phyloP scores from a whole-genome alignment of 2,888 invertebrate species.

The Stenurella melanura region DNA sequence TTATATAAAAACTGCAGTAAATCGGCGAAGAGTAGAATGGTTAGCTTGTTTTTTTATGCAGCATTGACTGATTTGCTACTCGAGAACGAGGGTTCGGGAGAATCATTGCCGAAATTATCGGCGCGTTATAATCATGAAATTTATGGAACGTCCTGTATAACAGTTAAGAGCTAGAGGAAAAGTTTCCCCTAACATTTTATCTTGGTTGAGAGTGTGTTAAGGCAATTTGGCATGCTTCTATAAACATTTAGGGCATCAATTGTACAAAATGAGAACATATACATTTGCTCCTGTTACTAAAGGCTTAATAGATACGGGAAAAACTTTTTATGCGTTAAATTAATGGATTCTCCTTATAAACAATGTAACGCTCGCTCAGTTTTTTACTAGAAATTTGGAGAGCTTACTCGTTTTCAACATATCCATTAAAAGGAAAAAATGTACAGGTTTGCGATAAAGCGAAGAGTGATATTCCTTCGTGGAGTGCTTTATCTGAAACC shows the following conservation, averaged over 20 bases:
- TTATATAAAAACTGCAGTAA: no score
- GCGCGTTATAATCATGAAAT: neutral
- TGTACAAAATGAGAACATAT: neutral
- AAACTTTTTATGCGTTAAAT: neutral
- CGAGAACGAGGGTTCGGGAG: no score
- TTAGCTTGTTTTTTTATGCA: neutral
- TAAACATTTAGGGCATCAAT: neutral
- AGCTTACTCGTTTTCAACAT: neutral
- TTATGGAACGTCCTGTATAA: neutral
- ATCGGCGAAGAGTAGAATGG: no score
- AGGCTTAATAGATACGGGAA: neutral
- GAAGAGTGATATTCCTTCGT: neutral
- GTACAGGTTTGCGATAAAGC: neutral
- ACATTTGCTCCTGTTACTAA: neutral
- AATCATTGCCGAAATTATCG: neutral
- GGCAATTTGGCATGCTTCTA: constrained; percentile 1
- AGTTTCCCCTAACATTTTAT: neutral
- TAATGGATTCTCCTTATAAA: neutral
- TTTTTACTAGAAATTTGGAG: neutral
- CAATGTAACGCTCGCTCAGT: neutral
- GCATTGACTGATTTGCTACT: no score
- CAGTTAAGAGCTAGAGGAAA: neutral
- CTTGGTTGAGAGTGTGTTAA: neutral
- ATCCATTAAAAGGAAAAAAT: neutral
- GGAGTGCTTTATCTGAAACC: neutral